A percentile compares a stretch with the other conserved stretches of the same genome.
Conservation (phyloP, 2,797 vertebrate species). For the Simalia tracyae region DNA sequence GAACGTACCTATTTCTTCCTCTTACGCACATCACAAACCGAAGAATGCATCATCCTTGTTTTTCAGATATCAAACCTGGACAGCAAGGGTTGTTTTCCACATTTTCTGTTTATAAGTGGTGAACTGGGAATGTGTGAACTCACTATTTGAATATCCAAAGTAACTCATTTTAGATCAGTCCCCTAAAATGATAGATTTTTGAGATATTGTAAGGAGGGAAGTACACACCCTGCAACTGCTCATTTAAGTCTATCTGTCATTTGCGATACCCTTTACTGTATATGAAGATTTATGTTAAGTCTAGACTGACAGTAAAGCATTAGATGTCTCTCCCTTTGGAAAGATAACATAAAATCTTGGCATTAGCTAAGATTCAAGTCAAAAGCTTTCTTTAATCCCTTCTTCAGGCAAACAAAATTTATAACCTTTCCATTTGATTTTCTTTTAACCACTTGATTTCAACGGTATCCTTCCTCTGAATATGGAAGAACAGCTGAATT, state of each 20-base stretch:
- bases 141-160: background rate
- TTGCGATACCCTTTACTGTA: background rate
- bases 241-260: background rate
- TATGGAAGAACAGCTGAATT: background rate
- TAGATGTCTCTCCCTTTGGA: conserved; percentile 4
- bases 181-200: background rate
- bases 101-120: background rate
- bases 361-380: conserved; percentile 29
- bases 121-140: background rate
- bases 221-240: background rate
- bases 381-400: conserved; percentile 35
- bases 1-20: background rate
- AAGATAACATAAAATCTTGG: conserved; percentile 16
- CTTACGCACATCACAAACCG: background rate
- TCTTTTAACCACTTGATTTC: conserved; percentile 22
- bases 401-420: conserved; percentile 33
- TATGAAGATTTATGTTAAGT: conserved; percentile 12
- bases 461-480: conserved; percentile 29
- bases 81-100: too few relatives aligned
- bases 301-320: conserved; percentile 1
- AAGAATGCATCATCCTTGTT: too few relatives aligned
- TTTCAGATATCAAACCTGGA: background rate
- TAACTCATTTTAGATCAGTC: background rate
- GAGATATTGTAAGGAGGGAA: background rate
- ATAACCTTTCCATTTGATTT: conserved; percentile 41